Base-by-base conservation (phyloP, 2,797 vertebrate species). In the Aplochiton taeniatus region DNA sequence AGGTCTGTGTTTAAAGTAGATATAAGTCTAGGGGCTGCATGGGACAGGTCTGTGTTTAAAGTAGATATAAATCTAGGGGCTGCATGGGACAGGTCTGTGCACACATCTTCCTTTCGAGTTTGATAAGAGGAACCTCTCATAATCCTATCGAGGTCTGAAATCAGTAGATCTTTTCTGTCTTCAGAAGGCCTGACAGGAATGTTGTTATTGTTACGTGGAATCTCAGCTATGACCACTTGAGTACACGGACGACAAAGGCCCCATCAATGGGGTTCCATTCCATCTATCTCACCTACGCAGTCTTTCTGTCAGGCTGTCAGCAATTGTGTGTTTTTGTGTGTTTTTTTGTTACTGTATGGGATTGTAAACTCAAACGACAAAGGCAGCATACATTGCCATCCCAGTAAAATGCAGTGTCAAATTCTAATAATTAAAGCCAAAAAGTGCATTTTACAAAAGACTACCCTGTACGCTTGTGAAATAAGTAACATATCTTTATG, bases 151-250 rank as follows among this genome's bases (percentile, higher is more conserved):
- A 4, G 12, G 9, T 43, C 53, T 46, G 77, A 63, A 63, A 80
- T 83, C 82, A 61, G 51, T 11, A 16, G 18, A 52, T 48, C n/a
- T 50, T 0, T 49, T 52, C 10, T 66, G 58, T 73, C 61, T 76
- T 56, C 18, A 51, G 20, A 71, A 20, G 42, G 58, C 43, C 46
- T 18, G 45, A 8, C 42, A 63, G 57, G 80, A 85, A 83, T 86
- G 75, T 54, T 82, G 78, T 87, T 89, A n/a, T 87, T 80, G 53
- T 81, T 83, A 65, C 8, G 19, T 62, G 59, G 77, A 88, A 87
- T 89, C 70, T 61, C 0, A 82, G 63, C 43, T 61, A 77, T 85
- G 60, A 44, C 42, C 63, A 62, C 67, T 44, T 46, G 17, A 75
- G 67, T 73, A 58, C 59, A 51, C 56, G 54, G 67, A 67, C 58